These are phyloP conservation scores for Plagodis dolabraria DNA, from an alignment of 2,888 invertebrate species.

Conservation along the genomic window DNA sequence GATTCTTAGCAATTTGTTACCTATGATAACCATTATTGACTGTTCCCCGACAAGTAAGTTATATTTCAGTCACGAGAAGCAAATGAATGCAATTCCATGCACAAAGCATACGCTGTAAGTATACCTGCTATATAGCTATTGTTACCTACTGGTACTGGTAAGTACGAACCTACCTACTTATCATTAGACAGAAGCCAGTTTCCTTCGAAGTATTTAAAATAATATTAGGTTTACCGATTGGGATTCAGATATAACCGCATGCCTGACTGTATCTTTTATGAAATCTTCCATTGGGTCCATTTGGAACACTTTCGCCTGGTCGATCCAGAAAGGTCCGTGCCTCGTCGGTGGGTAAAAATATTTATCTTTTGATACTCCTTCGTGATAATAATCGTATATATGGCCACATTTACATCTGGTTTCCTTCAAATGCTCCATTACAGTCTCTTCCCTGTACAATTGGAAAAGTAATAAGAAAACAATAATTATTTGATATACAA, in stretches of 20 bases:
- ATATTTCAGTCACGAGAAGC: no score
- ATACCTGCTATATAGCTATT: no score
- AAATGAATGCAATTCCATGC: no score
- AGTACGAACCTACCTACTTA: no score
- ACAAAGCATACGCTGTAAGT: no score
- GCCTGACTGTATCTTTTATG: constrained; percentile 59
- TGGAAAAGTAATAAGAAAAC: background rate
- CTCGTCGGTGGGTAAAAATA: constrained; percentile 64
- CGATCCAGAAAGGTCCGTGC: constrained; percentile 59
- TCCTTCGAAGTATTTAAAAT: no score
- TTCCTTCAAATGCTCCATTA: constrained; percentile 57
- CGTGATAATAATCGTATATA: constrained; percentile 62
- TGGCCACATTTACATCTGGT: constrained; percentile 73
- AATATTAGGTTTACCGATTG: constrained; percentile 48
- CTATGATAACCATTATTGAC: no score
- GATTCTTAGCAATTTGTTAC: no score
- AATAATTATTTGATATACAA: no score
- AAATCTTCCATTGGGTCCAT: constrained; percentile 70
- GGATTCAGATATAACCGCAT: constrained; percentile 58
- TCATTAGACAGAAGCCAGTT: no score
- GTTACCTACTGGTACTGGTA: no score
- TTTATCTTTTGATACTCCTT: constrained; percentile 56
- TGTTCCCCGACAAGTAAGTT: no score
- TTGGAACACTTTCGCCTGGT: constrained; percentile 69
- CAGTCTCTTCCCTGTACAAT: constrained; percentile 55